Evolutionary conservation across 2,797 vertebrate genomes (phyloP).

Genomic region (Parambassis ranga): DNA sequence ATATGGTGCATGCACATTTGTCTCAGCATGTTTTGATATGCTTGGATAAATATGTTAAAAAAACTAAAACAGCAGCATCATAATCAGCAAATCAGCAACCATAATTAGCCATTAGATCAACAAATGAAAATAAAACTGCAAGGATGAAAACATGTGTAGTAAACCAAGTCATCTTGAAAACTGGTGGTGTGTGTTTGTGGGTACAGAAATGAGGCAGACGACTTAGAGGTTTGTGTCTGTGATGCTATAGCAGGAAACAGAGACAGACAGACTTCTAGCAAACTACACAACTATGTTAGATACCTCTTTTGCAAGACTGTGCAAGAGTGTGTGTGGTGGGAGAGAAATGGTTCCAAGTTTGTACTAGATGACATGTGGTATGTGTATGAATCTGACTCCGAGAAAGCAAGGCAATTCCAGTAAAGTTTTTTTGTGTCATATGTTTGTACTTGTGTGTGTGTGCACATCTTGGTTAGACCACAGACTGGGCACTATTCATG

Average conservation of each 20-base stretch:
- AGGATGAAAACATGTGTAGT: constrained; percentile 13
- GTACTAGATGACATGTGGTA: constrained; percentile 5
- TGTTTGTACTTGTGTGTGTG: constrained; percentile 5
- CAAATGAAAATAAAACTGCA: constrained; percentile 2
- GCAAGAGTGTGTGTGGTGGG: background rate
- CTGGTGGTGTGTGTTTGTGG: constrained; percentile 8
- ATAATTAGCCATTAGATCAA: background rate
- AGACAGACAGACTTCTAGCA: constrained; percentile 55
- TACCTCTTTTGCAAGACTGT: constrained; percentile 24
- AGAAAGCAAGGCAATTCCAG: constrained; percentile 45
- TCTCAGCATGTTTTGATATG: background rate
- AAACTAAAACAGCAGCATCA: background rate
- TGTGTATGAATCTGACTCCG: constrained; percentile 36
- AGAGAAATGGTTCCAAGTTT: constrained; percentile 1
- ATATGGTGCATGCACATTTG: background rate
- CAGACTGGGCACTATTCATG: constrained; percentile 16
- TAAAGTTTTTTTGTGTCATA: constrained; percentile 14
- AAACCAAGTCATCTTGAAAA: constrained; percentile 27
- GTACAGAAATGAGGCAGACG: constrained; percentile 39
- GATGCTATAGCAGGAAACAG: constrained; percentile 52
- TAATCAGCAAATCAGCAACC: background rate
- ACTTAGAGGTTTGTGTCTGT: constrained; percentile 36
- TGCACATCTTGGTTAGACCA: constrained; percentile 33
- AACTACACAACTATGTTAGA: constrained; percentile 31
- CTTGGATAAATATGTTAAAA: background rate